A percentile compares a stretch with the other conserved stretches of the same genome.
These are phyloP conservation scores for Drosophila athabasca DNA, from an alignment of 1,140 invertebrate genomes.

Conservation along the genomic window DNA sequence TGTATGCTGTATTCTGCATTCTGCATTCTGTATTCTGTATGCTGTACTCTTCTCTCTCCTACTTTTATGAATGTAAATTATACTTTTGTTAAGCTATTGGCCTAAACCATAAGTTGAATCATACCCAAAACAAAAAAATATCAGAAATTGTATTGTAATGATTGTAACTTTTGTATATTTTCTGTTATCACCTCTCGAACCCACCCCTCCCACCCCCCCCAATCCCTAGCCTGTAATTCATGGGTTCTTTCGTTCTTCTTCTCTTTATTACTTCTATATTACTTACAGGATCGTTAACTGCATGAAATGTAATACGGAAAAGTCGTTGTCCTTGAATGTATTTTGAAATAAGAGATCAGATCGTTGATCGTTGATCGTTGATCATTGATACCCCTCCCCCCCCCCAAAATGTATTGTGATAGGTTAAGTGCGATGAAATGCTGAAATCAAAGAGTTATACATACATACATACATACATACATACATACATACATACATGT, in stretches of 20 bases:
- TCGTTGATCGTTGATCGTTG: conserved; percentile 22
- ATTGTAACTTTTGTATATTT: conserved; percentile 32
- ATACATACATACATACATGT: too few species aligned
- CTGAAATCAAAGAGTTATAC: conserved; percentile 21
- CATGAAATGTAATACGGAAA: conserved; percentile 84
- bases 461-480: too few species aligned
- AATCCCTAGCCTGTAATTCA: conserved; percentile 32
- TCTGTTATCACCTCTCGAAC: conserved; percentile 3
- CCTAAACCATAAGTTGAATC: conserved; percentile 20
- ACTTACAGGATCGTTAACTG: conserved; percentile 83
- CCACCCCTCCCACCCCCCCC: neutral
- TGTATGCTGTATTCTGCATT: neutral
- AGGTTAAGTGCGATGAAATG: conserved; percentile 45
- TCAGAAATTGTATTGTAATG: conserved; percentile 2
- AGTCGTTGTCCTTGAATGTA: conserved; percentile 79
- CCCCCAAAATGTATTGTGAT: conserved; percentile 31
- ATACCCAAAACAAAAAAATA: conserved; percentile 1
- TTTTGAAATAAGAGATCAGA: conserved; percentile 62
- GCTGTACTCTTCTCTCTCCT: conserved; percentile 9
- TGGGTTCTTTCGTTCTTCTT: conserved; percentile 37
- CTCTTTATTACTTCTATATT: conserved; percentile 50
- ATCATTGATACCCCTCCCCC: neutral
- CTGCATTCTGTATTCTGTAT: conserved; percentile 7
- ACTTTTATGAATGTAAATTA: conserved; percentile 21
- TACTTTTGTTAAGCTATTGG: conserved; percentile 49